phyloP scores from a whole-genome alignment of 2,113 vertebrate genomes.

The Nematolebias whitei region DNA sequence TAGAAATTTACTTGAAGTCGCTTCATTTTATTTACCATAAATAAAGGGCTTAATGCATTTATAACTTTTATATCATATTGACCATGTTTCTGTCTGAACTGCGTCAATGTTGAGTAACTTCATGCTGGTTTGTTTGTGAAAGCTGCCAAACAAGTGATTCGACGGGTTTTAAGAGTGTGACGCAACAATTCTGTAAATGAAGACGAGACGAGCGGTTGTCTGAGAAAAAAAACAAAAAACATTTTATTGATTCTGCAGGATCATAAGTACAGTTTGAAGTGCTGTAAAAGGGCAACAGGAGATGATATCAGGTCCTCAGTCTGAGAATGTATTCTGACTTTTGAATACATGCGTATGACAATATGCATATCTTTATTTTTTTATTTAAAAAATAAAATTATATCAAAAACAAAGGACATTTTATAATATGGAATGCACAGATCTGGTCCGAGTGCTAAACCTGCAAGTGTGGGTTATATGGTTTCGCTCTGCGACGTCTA shows the following conservation, averaged over 20 bases:
- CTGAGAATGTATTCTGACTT: conserved; percentile 57
- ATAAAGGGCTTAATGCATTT: too few species aligned
- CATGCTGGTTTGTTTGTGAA: too few species aligned
- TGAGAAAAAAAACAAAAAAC: conserved; percentile 78
- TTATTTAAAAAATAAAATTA: conserved; percentile 69
- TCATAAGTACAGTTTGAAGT: conserved; percentile 80
- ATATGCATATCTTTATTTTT: conserved; percentile 64
- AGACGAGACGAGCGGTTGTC: too few species aligned
- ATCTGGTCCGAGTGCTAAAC: conserved; percentile 66
- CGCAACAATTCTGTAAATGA: too few species aligned
- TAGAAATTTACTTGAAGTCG: too few species aligned
- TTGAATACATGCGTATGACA: conserved; percentile 60
- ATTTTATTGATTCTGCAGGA: conserved; percentile 83
- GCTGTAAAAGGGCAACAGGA: conserved; percentile 77
- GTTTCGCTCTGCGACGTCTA: conserved; percentile 65
- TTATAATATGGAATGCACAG: conserved; percentile 71
- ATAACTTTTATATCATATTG: too few species aligned
- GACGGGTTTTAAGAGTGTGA: too few species aligned
- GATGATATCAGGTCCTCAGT: conserved; percentile 74
- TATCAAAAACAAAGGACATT: conserved; percentile 65
- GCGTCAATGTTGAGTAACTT: too few species aligned
- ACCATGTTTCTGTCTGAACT: too few species aligned
- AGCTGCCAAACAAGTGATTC: too few species aligned
- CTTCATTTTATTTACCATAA: too few species aligned
- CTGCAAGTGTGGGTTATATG: conserved; percentile 63